Evolutionary conservation across 1,140 invertebrate species (phyloP).

Genomic region (Zaprionus nigranus): DNA sequence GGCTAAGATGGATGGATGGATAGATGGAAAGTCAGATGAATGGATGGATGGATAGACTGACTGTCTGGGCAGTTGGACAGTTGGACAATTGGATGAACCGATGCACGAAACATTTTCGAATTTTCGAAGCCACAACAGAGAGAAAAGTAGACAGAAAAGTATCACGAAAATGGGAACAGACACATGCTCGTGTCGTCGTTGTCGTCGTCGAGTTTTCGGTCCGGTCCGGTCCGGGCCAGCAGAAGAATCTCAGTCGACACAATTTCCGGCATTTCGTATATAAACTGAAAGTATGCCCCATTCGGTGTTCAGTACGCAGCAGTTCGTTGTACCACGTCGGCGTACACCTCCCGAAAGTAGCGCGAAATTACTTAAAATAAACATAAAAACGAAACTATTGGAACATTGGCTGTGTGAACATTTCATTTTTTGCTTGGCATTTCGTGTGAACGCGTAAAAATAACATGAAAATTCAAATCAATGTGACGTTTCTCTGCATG

Average conservation of each 20-base stretch:
- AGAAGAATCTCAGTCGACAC: conserved; percentile 51
- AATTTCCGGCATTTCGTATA: conserved; percentile 81
- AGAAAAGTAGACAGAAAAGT: conserved; percentile 23
- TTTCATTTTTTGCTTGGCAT: conserved; percentile 22
- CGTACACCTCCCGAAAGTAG: too few relatives aligned
- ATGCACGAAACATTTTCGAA: conserved; percentile 61
- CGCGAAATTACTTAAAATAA: conserved; percentile 76
- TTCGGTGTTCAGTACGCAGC: conserved; percentile 43
- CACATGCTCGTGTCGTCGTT: conserved; percentile 44
- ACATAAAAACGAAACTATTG: conserved; percentile 51
- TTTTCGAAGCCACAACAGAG: conserved; percentile 39
- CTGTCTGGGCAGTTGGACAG: not conserved
- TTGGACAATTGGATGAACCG: conserved; percentile 28
- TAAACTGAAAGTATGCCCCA: conserved; percentile 64
- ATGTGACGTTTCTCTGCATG: conserved; percentile 61
- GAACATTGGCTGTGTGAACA: conserved; percentile 38
- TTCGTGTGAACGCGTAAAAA: conserved; percentile 22
- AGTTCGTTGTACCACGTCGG: conserved; percentile 49
- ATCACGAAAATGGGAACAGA: conserved; percentile 55
- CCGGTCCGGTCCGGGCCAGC: not conserved
- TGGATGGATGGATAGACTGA: conserved; percentile 20
- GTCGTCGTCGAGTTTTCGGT: conserved; percentile 15
- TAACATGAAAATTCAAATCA: conserved; percentile 78
- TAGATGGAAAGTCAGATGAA: conserved; percentile 22
- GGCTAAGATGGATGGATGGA: conserved; percentile 14